A percentile compares a stretch with the other conserved stretches of the same genome.
These are phyloP conservation scores for Spodoptera picta DNA, from an alignment of 2,888 invertebrate genomes.

Conservation along the genomic window DNA sequence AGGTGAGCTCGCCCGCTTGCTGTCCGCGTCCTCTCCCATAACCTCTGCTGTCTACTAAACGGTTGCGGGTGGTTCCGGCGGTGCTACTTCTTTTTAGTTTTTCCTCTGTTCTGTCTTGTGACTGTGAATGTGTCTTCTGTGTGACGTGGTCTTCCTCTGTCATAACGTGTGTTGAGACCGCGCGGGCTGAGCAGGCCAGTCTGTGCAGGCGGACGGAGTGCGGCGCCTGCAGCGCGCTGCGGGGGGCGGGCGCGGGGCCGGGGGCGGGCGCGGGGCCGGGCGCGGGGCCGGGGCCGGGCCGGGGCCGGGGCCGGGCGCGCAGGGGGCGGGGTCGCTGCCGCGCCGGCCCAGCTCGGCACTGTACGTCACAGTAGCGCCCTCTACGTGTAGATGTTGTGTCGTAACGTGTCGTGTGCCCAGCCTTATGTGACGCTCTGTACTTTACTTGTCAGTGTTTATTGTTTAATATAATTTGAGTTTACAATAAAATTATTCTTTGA, in stretches of 20 bases:
- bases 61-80: slow-evolving; percentile 57
- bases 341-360: slow-evolving; percentile 76
- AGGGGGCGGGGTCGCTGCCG: slow-evolving; percentile 69
- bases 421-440: slow-evolving; percentile 31
- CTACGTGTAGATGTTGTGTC: slow-evolving; percentile 69
- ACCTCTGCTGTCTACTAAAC: slow-evolving; percentile 58
- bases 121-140: slow-evolving; percentile 44
- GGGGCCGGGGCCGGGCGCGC: slow-evolving; percentile 15
- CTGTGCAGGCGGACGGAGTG: slow-evolving; percentile 55
- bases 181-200: not conserved
- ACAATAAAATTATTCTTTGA: slow-evolving; percentile 31
- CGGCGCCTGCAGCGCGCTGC: slow-evolving; percentile 68
- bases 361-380: slow-evolving; percentile 35
- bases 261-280: slow-evolving; percentile 46
- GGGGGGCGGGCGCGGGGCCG: slow-evolving; percentile 31
- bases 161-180: slow-evolving; percentile 16
- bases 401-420: slow-evolving; percentile 54
- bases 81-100: slow-evolving; percentile 46
- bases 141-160: slow-evolving; percentile 38
- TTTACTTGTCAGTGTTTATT: slow-evolving; percentile 15
- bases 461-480: slow-evolving; percentile 1
- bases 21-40: slow-evolving; percentile 40
- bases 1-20: slow-evolving; percentile 63
- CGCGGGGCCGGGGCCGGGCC: slow-evolving; percentile 3
- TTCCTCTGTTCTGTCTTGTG: slow-evolving; percentile 49